Base-by-base conservation (phyloP, 1,140 invertebrate genomes). In the Drosophila nannoptera region DNA sequence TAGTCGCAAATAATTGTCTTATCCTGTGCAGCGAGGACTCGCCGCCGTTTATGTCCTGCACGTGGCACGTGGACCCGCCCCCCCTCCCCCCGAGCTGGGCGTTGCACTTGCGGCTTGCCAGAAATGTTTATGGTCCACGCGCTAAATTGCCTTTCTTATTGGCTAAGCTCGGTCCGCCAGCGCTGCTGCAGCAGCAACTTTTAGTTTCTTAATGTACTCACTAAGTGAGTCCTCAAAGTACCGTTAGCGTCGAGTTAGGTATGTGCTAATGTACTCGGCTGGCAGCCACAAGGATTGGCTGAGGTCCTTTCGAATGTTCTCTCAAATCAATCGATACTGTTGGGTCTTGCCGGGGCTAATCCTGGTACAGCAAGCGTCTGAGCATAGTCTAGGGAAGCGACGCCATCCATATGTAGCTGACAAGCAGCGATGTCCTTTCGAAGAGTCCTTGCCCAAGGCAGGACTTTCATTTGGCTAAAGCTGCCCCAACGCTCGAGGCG, bases 381-480 rank as follows among this genome's bases (percentile, higher is more conserved):
- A 14, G 32, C 70, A 64, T 40, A 69, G 66, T 33, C 16, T 42
- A 61, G 31, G 65, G 31, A 63, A 77, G 65, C 64, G 43, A 12
- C n/a, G n/a, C 14, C 6, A 14, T 8, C 16, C 16, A 14, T 7
- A 62, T n/a, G n/a, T 46, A 42, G 66, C 55, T 31, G 35, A 8
- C 31, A 40, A 46, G 35, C 65, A 50, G 31, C 48, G n/a, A 4
- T 60, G 46, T 68, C 65, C 71, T 83, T 22, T 8, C 0, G 32
- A 64, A 50, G 50, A 50, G 55, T 31, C 49, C 56, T 49, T 72
- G 68, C 61, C 61, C 67, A 83, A 46, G 73, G 60, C 65, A 73
- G 50, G 83, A 76, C 73, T 83, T 80, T 83, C 84, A 83, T 83
- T 83, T 84, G 76, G 76, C 64, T 73, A 78, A 43, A 84, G 80